Percentiles rank a stretch among this genome's conserved stretches.
Evolutionary conservation across 2,113 vertebrate species (phyloP).

Genomic region (Percopsis transmontana): DNA sequence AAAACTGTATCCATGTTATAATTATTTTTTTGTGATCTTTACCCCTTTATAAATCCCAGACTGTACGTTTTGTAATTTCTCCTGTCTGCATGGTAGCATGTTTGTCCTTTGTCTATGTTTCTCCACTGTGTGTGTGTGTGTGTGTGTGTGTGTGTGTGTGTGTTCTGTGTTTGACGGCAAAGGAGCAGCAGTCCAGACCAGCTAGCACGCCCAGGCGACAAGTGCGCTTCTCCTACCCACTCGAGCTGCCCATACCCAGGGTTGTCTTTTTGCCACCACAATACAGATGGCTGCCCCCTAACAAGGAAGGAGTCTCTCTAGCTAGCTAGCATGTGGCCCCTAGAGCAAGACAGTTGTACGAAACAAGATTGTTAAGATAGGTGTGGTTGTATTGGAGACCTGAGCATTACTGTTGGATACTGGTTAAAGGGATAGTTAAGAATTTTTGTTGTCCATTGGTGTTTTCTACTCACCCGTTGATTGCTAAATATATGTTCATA

Average conservation of each 20-base stretch:
- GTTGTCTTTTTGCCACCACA: slow-evolving; percentile 72
- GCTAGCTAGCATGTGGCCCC: neutral
- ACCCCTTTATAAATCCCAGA: too few relatives aligned
- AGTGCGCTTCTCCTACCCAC: slow-evolving; percentile 82
- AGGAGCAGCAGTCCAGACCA: slow-evolving; percentile 81
- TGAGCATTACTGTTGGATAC: too few relatives aligned
- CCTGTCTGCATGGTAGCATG: slow-evolving; percentile 55
- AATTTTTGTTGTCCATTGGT: too few relatives aligned
- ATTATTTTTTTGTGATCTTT: too few relatives aligned
- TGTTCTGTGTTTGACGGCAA: slow-evolving; percentile 73
- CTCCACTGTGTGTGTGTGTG: slow-evolving; percentile 46
- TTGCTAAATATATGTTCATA: too few relatives aligned
- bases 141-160: slow-evolving; percentile 1
- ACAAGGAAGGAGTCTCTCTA: slow-evolving; percentile 78
- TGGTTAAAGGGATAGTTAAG: too few relatives aligned
- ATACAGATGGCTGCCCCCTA: slow-evolving; percentile 80
- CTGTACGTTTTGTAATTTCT: too few relatives aligned
- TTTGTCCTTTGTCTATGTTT: slow-evolving; percentile 47
- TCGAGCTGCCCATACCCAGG: slow-evolving; percentile 81
- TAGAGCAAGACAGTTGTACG: neutral
- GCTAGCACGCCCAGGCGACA: slow-evolving; percentile 76
- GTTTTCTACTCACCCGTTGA: too few relatives aligned
- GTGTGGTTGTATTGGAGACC: neutral
- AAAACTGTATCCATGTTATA: too few relatives aligned
- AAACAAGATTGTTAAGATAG: neutral